Evolutionary conservation across 64 coral and sea anemone species (phyloP).

Genomic region (Pachyseris speciosa): DNA sequence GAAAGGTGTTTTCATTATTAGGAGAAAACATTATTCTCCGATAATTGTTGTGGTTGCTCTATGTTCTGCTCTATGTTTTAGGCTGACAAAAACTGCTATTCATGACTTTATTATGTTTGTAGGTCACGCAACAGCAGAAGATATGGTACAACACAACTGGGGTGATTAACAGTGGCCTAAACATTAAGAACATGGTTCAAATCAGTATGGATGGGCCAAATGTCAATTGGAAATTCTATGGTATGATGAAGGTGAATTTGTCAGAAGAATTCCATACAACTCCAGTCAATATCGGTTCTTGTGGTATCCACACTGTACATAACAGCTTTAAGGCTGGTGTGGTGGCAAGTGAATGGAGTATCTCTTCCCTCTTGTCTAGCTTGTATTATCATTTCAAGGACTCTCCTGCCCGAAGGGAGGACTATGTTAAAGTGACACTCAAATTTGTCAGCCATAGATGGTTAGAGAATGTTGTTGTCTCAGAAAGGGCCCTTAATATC

Average conservation of each 20-base stretch:
- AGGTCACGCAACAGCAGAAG: conserved; percentile 62
- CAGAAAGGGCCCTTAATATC: conserved; percentile 72
- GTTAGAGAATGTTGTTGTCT: conserved; percentile 73
- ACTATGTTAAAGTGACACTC: conserved; percentile 56
- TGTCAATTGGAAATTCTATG: conserved; percentile 73
- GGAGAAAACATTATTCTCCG: no score
- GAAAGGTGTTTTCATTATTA: no score
- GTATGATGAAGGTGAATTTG: conserved; percentile 56
- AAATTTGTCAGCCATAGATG: conserved; percentile 70
- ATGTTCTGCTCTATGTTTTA: no score
- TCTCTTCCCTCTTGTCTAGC: conserved; percentile 52
- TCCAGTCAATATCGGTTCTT: conserved; percentile 69
- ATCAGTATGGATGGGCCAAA: conserved; percentile 77
- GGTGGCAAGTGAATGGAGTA: conserved; percentile 56
- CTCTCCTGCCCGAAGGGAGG: conserved; percentile 65
- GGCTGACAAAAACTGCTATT: no score
- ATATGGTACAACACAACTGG: conserved; percentile 53
- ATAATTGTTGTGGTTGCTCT: no score
- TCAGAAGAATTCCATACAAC: conserved; percentile 56
- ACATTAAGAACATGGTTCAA: conserved; percentile 45
- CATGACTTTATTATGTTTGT: no score
- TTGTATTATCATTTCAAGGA: conserved; percentile 72
- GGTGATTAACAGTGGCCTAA: conserved; percentile 47
- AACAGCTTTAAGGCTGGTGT: conserved; percentile 73
- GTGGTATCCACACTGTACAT: conserved; percentile 62